Evolutionary conservation across 2,113 vertebrate genomes (phyloP).

Genomic region (Campylorhamphus procurvoides): DNA sequence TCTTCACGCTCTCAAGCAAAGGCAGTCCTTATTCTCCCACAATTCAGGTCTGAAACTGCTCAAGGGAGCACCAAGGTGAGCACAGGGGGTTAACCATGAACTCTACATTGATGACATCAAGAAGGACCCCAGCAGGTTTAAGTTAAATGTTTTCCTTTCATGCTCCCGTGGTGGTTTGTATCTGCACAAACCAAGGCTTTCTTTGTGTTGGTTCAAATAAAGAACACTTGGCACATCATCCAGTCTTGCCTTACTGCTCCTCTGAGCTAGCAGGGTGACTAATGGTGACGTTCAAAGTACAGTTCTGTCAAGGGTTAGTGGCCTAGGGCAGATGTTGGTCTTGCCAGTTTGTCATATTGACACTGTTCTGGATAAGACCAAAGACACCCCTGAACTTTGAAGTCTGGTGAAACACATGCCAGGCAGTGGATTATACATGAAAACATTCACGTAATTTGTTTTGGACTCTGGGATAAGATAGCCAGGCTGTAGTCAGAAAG

Average conservation of each 20-base stretch:
- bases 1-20: background rate
- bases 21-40: background rate
- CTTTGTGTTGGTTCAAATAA: background rate
- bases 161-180: background rate
- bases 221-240: background rate
- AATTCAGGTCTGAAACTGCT: background rate
- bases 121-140: background rate
- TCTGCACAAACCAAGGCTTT: background rate
- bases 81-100: background rate
- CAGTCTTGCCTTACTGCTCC: background rate
- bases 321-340: background rate
- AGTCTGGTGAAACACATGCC: background rate
- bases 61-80: background rate
- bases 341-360: background rate
- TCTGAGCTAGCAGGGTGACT: background rate
- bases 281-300: background rate
- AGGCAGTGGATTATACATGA: background rate
- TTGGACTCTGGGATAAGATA: background rate
- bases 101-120: background rate
- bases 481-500: background rate
- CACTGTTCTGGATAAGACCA: background rate
- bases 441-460: background rate
- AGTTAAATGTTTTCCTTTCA: background rate
- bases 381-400: background rate
- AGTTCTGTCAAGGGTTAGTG: background rate